Evolutionary conservation across 2,797 vertebrate genomes (phyloP), one percentile per base, ranked within the genome.

Genomic region (Myoxocephalus aenaeus): DNA sequence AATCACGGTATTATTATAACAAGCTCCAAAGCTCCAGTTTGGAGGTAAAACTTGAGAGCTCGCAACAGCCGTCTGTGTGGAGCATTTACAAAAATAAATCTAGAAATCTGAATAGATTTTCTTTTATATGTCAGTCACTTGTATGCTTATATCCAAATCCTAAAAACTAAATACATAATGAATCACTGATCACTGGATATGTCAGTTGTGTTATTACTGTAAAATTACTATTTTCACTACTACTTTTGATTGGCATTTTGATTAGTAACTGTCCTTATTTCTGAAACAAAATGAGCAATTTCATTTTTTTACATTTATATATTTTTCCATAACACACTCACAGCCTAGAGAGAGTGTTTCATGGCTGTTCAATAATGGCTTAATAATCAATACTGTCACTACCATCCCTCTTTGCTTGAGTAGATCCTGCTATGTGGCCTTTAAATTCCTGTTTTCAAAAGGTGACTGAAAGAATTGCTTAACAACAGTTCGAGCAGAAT

Each of bases 391-490:
- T 67, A 65, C 58, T 51, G 56, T 76, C 80, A 51, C 59, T 20
- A 68, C n/a, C 57, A 51, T 62, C 58, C 25, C 27, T 86, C 50
- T 77, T 65, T 69, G 29, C 66, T 64, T 61, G 44, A 77, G 40
- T 58, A 57, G 40, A 67, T 27, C 6, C 15, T 18, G 59, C 54
- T 63, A 18, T 4, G 9, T 22, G 44, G 61, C 42, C 56, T 83
- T 79, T 70, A 72, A 64, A 75, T 73, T 76, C 42, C 44, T 70
- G 53, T 80, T 74, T 70, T 85, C 29, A 50, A 65, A 56, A 77
- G 44, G 51, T 56, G 32, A 75, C n/a, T 58, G 10, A 67, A 75
- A 59, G 68, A 44, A 78, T 25, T 66, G 54, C 70, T 74, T 17
- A n/a, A 67, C 64, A 22, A 53, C 66, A 51, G 3, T 14, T 20